Percentiles rank a stretch among this genome's conserved stretches.
Conservation (phyloP, 2,797 vertebrate genomes). For the Philypnodon macrostomus region DNA sequence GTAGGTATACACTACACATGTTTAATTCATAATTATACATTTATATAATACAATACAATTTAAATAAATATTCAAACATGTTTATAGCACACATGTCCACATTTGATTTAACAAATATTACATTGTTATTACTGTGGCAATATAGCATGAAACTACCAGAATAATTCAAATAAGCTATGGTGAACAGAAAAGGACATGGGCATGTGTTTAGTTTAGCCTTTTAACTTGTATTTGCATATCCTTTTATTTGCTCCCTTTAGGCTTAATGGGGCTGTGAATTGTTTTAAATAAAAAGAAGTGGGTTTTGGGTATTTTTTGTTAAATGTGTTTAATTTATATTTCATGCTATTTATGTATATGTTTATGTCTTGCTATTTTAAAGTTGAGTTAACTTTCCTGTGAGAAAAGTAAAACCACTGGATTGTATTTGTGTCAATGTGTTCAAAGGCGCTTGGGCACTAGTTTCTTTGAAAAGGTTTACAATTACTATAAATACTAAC, state of each 20-base stretch:
- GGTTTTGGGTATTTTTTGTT: background rate
- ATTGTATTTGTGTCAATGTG: conserved; percentile 37
- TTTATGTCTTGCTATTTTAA: conserved; percentile 22
- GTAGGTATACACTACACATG: conserved; percentile 24
- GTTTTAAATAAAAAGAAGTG: conserved; percentile 3
- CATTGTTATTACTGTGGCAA: too few species aligned
- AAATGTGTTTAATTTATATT: conserved; percentile 27
- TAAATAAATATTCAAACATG: too few species aligned
- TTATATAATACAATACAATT: too few species aligned
- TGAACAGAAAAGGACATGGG: conserved; percentile 18
- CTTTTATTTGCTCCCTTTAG: conserved; percentile 2
- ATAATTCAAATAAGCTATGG: conserved; percentile 59
- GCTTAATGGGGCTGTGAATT: conserved; percentile 1
- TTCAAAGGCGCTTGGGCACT: too few species aligned
- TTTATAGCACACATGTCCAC: too few species aligned
- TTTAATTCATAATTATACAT: too few species aligned
- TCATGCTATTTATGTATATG: conserved; percentile 18
- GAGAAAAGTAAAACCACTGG: conserved; percentile 62
- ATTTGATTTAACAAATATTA: too few species aligned
- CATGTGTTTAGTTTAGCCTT: conserved; percentile 20
- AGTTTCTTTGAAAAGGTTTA: too few species aligned
- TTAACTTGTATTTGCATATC: conserved; percentile 10
- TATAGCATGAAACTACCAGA: conserved; percentile 25
- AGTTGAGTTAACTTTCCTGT: conserved; percentile 24
- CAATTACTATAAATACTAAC: conserved; percentile 25